Conservation (phyloP, 2,888 invertebrate species). For the Thecocarcelia acutangulata region DNA sequence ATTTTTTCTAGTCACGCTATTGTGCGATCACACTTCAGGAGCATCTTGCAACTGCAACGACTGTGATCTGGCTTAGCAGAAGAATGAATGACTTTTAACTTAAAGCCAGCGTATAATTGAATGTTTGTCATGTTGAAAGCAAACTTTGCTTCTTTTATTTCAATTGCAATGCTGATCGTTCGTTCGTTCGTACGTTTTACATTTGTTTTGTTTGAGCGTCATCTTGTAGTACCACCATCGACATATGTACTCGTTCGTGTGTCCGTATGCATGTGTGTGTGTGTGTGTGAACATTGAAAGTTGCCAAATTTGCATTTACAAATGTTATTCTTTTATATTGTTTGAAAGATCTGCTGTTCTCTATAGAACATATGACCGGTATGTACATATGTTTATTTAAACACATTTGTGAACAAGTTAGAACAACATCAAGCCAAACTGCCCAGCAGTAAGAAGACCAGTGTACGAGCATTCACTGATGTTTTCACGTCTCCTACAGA, state of each 20-base stretch:
- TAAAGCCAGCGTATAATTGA: slow-evolving; percentile 16
- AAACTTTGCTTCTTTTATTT: not conserved
- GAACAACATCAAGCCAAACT: no score
- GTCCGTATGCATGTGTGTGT: slow-evolving; percentile 27
- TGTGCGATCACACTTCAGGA: slow-evolving; percentile 22
- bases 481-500: no score
- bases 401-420: no score
- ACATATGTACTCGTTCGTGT: no score
- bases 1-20: slow-evolving; percentile 32
- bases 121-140: not conserved
- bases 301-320: slow-evolving; percentile 51
- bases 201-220: slow-evolving; percentile 17
- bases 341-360: not conserved
- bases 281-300: slow-evolving; percentile 33
- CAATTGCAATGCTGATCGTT: not conserved
- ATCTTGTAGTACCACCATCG: slow-evolving; percentile 39
- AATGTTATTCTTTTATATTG: slow-evolving; percentile 28
- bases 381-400: not conserved
- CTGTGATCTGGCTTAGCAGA: slow-evolving; percentile 17
- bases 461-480: no score
- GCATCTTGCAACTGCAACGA: slow-evolving; percentile 1
- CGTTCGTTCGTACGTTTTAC: slow-evolving; percentile 2
- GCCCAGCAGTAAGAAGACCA: no score
- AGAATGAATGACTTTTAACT: not conserved
- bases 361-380: not conserved